Conservation (phyloP, 2,797 vertebrate genomes). For the Myripristis jacobus region DNA sequence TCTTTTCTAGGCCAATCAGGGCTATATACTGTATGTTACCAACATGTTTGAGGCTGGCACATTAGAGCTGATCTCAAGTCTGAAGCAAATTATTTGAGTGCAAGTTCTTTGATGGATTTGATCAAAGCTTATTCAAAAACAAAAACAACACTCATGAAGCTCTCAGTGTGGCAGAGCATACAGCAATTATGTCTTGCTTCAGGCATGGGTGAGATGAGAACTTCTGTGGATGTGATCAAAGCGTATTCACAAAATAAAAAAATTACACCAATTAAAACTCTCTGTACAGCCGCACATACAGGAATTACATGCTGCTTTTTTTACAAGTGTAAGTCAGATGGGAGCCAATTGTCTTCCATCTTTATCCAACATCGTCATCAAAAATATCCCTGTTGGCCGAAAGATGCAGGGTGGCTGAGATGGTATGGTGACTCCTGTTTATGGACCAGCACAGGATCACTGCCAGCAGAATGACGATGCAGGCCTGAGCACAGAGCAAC, state of each 20-base stretch:
- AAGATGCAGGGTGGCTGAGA: slow-evolving; percentile 39
- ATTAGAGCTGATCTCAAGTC: slow-evolving; percentile 7
- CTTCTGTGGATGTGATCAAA: slow-evolving; percentile 23
- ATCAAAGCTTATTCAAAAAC: slow-evolving; percentile 13
- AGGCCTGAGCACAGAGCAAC: slow-evolving; percentile 47
- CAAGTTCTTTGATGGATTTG: slow-evolving; percentile 13
- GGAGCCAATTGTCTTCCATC: slow-evolving; percentile 21
- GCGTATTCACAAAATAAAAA: background rate
- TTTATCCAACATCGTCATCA: slow-evolving; percentile 17
- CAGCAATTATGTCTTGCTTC: slow-evolving; percentile 5
- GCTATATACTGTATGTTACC: too few relatives aligned
- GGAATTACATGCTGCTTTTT: slow-evolving; percentile 1
- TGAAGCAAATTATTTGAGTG: slow-evolving; percentile 2
- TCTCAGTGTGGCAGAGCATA: background rate
- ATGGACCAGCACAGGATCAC: slow-evolving; percentile 53
- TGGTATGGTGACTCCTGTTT: slow-evolving; percentile 30
- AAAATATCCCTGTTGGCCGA: slow-evolving; percentile 29
- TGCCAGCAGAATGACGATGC: slow-evolving; percentile 39
- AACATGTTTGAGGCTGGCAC: background rate
- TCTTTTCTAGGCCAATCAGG: too few relatives aligned
- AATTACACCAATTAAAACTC: background rate
- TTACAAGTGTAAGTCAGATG: background rate
- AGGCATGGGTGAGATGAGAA: slow-evolving; percentile 4
- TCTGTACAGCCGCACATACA: background rate
- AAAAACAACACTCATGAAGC: background rate